A percentile compares a stretch with the other conserved stretches of the same genome.
Evolutionary conservation across 2,888 invertebrate genomes (phyloP).

Genomic region (Hetaerina titia): DNA sequence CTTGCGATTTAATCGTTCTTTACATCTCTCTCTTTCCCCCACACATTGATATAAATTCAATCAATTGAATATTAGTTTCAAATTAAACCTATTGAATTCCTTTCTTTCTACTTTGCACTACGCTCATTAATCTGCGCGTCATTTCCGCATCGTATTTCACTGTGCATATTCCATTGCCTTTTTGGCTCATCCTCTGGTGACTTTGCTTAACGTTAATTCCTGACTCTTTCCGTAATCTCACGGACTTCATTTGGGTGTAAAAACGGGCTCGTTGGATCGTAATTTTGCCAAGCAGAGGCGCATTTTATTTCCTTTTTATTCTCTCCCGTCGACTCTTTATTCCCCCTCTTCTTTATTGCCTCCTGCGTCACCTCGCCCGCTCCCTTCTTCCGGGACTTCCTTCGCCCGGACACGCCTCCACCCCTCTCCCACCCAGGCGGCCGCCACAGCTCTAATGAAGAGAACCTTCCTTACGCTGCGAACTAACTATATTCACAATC

Average conservation of each 20-base stretch:
- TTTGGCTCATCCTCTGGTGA: neutral
- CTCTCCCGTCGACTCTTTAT: neutral
- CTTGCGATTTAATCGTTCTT: too few relatives aligned
- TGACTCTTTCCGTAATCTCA: neutral
- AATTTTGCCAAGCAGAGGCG: neutral
- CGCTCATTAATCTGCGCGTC: neutral
- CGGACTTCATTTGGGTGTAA: constrained; percentile 11
- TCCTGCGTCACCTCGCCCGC: neutral
- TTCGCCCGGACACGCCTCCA: neutral
- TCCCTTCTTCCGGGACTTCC: neutral
- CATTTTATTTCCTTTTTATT: neutral
- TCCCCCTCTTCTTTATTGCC: neutral
- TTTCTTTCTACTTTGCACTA: too few relatives aligned
- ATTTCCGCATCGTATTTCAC: neutral
- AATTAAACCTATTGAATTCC: too few relatives aligned
- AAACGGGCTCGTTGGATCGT: constrained; percentile 8
- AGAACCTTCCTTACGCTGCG: neutral
- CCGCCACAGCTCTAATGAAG: neutral
- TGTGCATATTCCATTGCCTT: neutral
- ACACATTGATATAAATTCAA: too few relatives aligned
- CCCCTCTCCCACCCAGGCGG: neutral
- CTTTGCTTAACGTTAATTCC: neutral
- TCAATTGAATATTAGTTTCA: too few relatives aligned
- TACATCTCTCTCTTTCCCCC: too few relatives aligned
- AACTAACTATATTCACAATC: too few relatives aligned